These are phyloP conservation scores for Tychaedon coryphoeus DNA, from an alignment of 2,113 vertebrate species.

Conservation along the genomic window DNA sequence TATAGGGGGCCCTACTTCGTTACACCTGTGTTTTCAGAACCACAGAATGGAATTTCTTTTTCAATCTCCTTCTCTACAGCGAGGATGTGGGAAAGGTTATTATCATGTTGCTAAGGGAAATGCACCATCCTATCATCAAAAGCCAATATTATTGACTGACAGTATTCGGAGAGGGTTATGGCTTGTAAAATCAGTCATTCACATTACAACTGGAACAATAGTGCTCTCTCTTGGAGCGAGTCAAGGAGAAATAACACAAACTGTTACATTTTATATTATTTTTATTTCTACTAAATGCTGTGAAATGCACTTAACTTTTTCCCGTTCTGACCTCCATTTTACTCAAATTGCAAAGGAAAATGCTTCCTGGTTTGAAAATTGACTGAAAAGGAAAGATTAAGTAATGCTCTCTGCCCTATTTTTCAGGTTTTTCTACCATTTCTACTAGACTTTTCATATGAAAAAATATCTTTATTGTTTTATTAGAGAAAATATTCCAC, in stretches of 20 bases:
- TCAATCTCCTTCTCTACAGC: not conserved
- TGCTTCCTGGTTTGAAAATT: not conserved
- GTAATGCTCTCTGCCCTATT: not conserved
- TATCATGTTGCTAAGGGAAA: constrained; percentile 41
- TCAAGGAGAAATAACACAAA: constrained; percentile 10
- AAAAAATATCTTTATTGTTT: not conserved
- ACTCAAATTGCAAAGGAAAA: constrained; percentile 11
- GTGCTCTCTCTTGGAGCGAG: not conserved
- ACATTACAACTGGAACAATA: constrained; percentile 26
- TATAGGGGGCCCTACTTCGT: not conserved
- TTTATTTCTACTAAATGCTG: constrained; percentile 13
- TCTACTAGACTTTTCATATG: not conserved
- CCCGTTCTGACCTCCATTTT: not conserved
- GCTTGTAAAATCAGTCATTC: constrained; percentile 30
- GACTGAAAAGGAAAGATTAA: not conserved
- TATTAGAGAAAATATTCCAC: not conserved
- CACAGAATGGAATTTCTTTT: constrained; percentile 3
- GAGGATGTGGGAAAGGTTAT: constrained; percentile 35
- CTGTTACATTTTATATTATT: not conserved
- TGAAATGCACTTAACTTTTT: not conserved
- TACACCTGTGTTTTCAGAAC: not conserved
- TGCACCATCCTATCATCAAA: constrained; percentile 41
- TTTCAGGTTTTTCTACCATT: not conserved
- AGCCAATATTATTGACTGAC: constrained; percentile 41
- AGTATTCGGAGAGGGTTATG: constrained; percentile 23